Conservation (phyloP, 92 coral and sea anemone genomes). For the Actinernus sp. region DNA sequence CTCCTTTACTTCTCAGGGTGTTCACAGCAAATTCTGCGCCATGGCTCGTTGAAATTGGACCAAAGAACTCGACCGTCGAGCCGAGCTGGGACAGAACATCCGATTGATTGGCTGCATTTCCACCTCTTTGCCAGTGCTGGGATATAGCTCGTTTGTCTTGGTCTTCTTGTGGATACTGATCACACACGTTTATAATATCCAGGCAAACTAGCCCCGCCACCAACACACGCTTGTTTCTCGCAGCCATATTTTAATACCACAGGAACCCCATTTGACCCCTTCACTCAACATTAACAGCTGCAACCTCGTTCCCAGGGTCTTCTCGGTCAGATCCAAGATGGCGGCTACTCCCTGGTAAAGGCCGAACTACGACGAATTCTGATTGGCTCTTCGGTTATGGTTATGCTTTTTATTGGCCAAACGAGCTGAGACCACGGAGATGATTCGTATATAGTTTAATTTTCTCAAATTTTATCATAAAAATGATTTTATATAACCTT, state of each 20-base stretch:
- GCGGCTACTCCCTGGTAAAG: too few relatives aligned
- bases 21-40: conserved; percentile 68
- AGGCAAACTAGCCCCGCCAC: conserved; percentile 77
- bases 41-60: conserved; percentile 65
- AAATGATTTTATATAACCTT: too few relatives aligned
- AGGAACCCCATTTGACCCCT: not conserved
- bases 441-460: too few relatives aligned
- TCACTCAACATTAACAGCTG: too few relatives aligned
- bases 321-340: too few relatives aligned
- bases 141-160: conserved; percentile 73
- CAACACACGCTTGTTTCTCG: conserved; percentile 35
- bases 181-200: conserved; percentile 82
- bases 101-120: conserved; percentile 88
- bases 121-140: conserved; percentile 89
- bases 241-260: too few relatives aligned
- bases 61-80: conserved; percentile 70
- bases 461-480: too few relatives aligned
- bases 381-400: too few relatives aligned
- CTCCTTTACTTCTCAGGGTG: conserved; percentile 49
- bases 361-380: too few relatives aligned
- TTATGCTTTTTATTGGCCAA: too few relatives aligned
- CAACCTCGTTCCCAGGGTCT: too few relatives aligned
- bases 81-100: conserved; percentile 70
- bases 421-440: too few relatives aligned
- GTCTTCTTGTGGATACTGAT: conserved; percentile 83